Percentiles rank a stretch among this genome's conserved stretches.
Evolutionary conservation across 2,888 invertebrate species (phyloP).

Genomic region (Drosophila paranaensis): DNA sequence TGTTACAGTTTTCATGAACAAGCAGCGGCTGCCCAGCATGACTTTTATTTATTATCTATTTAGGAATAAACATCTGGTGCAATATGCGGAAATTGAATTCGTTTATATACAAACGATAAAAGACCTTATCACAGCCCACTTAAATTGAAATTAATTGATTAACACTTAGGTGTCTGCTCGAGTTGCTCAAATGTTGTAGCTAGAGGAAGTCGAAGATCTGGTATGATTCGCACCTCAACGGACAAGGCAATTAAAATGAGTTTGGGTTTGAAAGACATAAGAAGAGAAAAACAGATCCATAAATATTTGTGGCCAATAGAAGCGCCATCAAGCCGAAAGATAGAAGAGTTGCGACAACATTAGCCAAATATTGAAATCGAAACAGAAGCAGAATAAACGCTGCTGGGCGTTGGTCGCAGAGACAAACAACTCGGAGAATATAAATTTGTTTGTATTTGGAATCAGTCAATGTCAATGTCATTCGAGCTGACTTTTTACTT

Average conservation of each 20-base stretch:
- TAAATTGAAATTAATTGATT: slow-evolving; percentile 1
- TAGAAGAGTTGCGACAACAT: slow-evolving; percentile 37
- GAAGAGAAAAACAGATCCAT: slow-evolving; percentile 20
- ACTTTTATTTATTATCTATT: neutral
- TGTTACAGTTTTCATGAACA: slow-evolving; percentile 11
- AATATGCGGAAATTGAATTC: slow-evolving; percentile 22
- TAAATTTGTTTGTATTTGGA: neutral
- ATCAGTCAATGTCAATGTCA: slow-evolving; percentile 28
- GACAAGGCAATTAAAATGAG: slow-evolving; percentile 33
- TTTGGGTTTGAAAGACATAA: slow-evolving; percentile 24
- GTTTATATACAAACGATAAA: neutral
- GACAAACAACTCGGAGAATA: slow-evolving; percentile 2
- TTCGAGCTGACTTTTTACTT: slow-evolving; percentile 7
- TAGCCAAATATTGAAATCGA: slow-evolving; percentile 14
- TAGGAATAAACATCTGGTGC: slow-evolving; percentile 5
- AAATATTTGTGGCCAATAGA: slow-evolving; percentile 62
- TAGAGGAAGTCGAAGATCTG: neutral
- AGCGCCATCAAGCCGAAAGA: slow-evolving; percentile 31
- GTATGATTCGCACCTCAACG: slow-evolving; percentile 25
- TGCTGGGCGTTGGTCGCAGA: slow-evolving; percentile 20
- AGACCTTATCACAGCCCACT: neutral
- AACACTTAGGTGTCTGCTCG: slow-evolving; percentile 1
- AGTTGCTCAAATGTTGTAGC: neutral
- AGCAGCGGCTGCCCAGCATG: slow-evolving; percentile 3
- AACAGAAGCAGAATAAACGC: slow-evolving; percentile 16